Conservation (phyloP, 2,113 vertebrate species). For the Sinocyclocheilus anophthalmus region DNA sequence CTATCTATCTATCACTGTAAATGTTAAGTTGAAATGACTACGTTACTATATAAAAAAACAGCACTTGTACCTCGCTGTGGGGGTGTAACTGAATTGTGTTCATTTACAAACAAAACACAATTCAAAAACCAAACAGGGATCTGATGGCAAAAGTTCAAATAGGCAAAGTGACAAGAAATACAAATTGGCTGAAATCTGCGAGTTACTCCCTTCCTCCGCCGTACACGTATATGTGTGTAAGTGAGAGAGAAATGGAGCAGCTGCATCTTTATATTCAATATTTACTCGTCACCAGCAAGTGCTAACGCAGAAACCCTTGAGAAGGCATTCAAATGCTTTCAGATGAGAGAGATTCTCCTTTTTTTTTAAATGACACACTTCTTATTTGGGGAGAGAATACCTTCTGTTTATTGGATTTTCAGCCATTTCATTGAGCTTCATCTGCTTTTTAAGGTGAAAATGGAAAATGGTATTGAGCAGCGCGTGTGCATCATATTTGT, state of each 20-base stretch:
- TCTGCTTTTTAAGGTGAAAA: constrained; percentile 99
- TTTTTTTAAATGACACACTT: constrained; percentile 87
- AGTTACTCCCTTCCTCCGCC: background rate
- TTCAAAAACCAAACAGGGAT: background rate
- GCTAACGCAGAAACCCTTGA: constrained; percentile 85
- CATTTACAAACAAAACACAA: background rate
- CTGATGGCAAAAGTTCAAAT: constrained; percentile 11
- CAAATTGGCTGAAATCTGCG: background rate
- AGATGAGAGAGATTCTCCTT: constrained; percentile 90
- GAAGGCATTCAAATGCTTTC: constrained; percentile 85
- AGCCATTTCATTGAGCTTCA: constrained; percentile 95
- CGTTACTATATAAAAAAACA: background rate
- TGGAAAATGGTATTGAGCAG: constrained; percentile 95
- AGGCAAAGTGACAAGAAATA: background rate
- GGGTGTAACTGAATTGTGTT: background rate
- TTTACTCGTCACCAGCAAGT: constrained; percentile 79
- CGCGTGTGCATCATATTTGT: constrained; percentile 82
- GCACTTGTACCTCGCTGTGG: background rate
- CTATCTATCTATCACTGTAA: too few species aligned
- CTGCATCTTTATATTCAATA: constrained; percentile 73
- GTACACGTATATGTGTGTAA: constrained; percentile 28
- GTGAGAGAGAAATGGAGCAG: constrained; percentile 59
- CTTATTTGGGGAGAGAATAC: constrained; percentile 94
- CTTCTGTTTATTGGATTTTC: constrained; percentile 97
- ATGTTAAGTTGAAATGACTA: background rate